Evolutionary conservation across 1,140 invertebrate species (phyloP).

Genomic region (Heliothis virescens): DNA sequence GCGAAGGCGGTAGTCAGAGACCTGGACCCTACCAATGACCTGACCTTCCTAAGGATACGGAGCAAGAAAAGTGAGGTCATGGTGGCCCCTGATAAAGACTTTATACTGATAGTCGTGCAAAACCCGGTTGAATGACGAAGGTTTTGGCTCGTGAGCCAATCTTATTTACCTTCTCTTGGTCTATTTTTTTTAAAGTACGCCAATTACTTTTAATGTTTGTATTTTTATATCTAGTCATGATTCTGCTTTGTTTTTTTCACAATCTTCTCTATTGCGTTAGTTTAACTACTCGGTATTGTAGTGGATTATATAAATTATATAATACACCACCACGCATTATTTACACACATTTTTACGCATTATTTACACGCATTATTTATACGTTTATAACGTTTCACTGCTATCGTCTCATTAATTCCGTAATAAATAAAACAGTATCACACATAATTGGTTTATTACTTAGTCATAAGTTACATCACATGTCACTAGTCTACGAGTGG

Average conservation of each 20-base stretch:
- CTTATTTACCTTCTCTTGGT: background rate
- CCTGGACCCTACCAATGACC: conserved; percentile 92
- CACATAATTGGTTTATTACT: conserved; percentile 30
- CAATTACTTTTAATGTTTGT: background rate
- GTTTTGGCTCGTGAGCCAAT: conserved; percentile 52
- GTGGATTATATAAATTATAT: too few relatives aligned
- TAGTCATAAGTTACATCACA: conserved; percentile 1
- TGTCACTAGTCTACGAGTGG: conserved; percentile 19
- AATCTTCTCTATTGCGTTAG: too few relatives aligned
- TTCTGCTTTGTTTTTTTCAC: too few relatives aligned
- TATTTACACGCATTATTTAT: too few relatives aligned
- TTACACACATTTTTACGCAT: too few relatives aligned
- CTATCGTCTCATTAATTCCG: too few relatives aligned
- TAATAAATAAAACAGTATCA: conserved; percentile 6
- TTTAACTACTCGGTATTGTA: too few relatives aligned
- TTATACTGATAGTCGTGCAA: conserved; percentile 90
- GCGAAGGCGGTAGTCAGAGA: conserved; percentile 91
- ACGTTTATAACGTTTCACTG: too few relatives aligned
- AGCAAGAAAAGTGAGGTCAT: conserved; percentile 97
- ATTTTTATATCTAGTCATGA: too few relatives aligned
- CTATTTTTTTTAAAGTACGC: background rate
- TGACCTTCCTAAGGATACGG: conserved; percentile 93
- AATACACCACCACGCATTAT: too few relatives aligned
- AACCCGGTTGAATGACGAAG: conserved; percentile 85
- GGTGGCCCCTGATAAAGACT: conserved; percentile 93